Percentiles rank a stretch among this genome's conserved stretches.
These are phyloP conservation scores for Crotalus helleri DNA, from an alignment of 2,113 vertebrate species.

Conservation along the genomic window DNA sequence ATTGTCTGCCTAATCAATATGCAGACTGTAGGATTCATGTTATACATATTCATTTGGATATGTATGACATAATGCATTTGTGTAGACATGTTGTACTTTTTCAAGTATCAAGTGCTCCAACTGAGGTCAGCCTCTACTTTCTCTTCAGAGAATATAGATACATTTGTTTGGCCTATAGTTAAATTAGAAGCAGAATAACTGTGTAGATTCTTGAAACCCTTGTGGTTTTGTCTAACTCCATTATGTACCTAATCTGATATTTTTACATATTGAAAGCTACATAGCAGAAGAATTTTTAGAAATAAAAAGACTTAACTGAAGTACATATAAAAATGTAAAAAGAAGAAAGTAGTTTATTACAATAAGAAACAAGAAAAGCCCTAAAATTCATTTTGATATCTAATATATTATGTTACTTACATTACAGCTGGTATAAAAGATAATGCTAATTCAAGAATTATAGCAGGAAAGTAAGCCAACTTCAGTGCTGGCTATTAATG, in stretches of 20 bases:
- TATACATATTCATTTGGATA: background rate
- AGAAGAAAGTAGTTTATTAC: background rate
- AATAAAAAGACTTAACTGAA: background rate
- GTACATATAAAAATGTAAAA: background rate
- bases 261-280: background rate
- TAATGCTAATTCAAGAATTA: slow-evolving; percentile 2
- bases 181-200: background rate
- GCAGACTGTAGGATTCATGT: background rate
- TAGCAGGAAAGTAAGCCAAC: slow-evolving; percentile 17
- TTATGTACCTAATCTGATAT: background rate
- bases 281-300: background rate
- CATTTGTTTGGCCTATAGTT: background rate
- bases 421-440: slow-evolving; percentile 10
- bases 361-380: background rate
- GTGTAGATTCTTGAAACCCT: background rate
- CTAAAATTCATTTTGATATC: background rate
- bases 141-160: background rate
- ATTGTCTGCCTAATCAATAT: background rate
- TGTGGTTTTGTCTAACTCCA: background rate
- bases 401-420: slow-evolving; percentile 1
- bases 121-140: background rate
- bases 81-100: background rate
- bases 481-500: background rate
- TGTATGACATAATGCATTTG: background rate
- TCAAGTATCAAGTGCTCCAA: background rate